Percentiles rank a stretch among this genome's conserved stretches.
Evolutionary conservation across 2,888 invertebrate genomes (phyloP).

Genomic region (Idaea dimidiata): DNA sequence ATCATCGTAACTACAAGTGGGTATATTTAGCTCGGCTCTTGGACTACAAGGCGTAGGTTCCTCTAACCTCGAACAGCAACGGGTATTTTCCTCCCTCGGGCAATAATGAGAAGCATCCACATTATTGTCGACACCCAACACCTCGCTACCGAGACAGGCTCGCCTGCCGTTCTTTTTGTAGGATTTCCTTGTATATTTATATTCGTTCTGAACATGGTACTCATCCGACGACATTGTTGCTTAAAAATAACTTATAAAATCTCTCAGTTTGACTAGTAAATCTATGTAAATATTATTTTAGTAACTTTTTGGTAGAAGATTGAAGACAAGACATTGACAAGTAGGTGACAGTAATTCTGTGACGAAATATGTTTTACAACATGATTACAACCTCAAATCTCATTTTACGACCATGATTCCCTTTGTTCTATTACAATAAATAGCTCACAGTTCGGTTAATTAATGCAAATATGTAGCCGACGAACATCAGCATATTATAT

Average conservation of each 20-base stretch:
- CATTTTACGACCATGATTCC: too few species aligned
- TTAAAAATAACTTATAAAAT: constrained; percentile 13
- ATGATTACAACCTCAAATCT: not conserved
- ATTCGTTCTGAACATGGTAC: constrained; percentile 61
- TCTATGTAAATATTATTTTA: constrained; percentile 7
- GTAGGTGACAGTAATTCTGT: not conserved
- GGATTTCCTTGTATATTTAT: constrained; percentile 62
- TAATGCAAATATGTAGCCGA: too few species aligned
- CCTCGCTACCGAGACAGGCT: constrained; percentile 39
- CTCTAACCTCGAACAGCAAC: not conserved
- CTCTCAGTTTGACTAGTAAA: constrained; percentile 12
- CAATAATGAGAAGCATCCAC: constrained; percentile 39
- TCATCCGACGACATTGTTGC: constrained; percentile 56
- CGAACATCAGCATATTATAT: too few species aligned
- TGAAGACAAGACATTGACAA: not conserved
- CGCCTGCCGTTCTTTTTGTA: constrained; percentile 51
- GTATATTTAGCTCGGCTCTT: constrained; percentile 23
- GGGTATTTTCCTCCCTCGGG: constrained; percentile 40
- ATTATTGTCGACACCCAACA: constrained; percentile 33
- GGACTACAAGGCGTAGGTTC: not conserved
- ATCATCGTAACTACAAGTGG: constrained; percentile 58
- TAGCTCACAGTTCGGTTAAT: too few species aligned
- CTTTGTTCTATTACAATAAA: too few species aligned
- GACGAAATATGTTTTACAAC: not conserved
- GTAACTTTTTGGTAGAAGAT: not conserved